Conservation (phyloP, 2,888 invertebrate genomes). For the Seira ritae region DNA sequence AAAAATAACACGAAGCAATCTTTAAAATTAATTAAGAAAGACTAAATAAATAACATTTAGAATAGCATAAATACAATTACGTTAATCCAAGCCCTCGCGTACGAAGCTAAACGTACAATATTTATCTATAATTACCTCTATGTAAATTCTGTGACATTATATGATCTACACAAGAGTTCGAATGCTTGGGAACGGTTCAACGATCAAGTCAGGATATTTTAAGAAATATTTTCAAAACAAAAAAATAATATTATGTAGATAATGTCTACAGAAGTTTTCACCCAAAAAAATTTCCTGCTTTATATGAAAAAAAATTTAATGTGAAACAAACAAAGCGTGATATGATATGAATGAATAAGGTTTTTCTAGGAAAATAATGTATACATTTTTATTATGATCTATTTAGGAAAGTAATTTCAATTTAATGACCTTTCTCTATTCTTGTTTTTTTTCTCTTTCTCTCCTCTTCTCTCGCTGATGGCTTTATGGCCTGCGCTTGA, state of each 20-base stretch:
- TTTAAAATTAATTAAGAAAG: too few species aligned
- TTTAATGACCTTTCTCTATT: constrained; percentile 52
- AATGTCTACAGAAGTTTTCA: neutral
- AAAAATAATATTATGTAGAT: neutral
- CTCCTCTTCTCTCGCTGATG: constrained; percentile 70
- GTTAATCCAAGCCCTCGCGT: too few species aligned
- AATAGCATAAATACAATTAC: too few species aligned
- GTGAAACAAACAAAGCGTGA: too few species aligned
- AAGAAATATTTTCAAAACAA: neutral
- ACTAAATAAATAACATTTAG: too few species aligned
- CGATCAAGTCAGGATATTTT: constrained; percentile 46
- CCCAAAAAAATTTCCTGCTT: neutral
- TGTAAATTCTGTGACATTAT: neutral
- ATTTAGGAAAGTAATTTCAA: constrained; percentile 26
- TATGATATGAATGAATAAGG: too few species aligned
- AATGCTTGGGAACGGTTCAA: constrained; percentile 62
- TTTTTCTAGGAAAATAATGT: too few species aligned
- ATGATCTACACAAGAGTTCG: neutral
- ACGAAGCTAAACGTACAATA: constrained; percentile 9
- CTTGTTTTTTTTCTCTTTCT: constrained; percentile 18
- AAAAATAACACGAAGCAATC: too few species aligned
- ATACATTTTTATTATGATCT: too few species aligned
- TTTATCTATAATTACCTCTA: neutral
- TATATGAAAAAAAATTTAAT: too few species aligned
- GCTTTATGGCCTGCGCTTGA: constrained; percentile 73